Evolutionary conservation across 2,113 vertebrate genomes (phyloP).

Genomic region (Pachycephala philippinensis): DNA sequence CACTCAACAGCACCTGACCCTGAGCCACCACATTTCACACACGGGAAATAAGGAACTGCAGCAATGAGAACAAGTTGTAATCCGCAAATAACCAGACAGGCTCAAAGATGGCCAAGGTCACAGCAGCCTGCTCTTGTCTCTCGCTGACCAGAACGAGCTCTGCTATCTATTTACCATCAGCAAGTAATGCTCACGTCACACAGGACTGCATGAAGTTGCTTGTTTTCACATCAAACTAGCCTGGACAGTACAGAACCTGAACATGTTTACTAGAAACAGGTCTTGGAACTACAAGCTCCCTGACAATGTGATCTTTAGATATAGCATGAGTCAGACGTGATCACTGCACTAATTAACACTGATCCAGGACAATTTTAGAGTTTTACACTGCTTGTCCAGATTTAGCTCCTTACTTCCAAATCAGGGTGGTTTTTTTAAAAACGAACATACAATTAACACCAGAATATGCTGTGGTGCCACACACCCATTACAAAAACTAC

Average conservation of each 20-base stretch:
- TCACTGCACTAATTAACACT: not conserved
- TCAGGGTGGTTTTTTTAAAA: not conserved
- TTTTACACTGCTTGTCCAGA: not conserved
- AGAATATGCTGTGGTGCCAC: not conserved
- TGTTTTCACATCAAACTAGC: conserved; percentile 46
- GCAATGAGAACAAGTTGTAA: not conserved
- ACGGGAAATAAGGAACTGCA: not conserved
- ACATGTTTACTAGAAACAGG: conserved; percentile 31
- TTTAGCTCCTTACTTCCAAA: not conserved
- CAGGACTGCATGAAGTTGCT: not conserved
- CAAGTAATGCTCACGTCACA: not conserved
- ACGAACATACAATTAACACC: not conserved
- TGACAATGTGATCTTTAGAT: not conserved
- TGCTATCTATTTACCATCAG: conserved; percentile 34
- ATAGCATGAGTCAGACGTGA: not conserved
- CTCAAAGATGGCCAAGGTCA: conserved; percentile 24
- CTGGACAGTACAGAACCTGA: not conserved
- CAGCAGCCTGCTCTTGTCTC: not conserved
- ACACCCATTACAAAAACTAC: not conserved
- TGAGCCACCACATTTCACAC: not conserved
- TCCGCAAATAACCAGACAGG: not conserved
- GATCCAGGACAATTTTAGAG: not conserved
- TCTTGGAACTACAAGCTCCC: not conserved
- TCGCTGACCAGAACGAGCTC: conserved; percentile 25
- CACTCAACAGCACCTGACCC: conserved; percentile 11